A percentile compares a stretch with the other conserved stretches of the same genome.
Evolutionary conservation across 2,797 vertebrate genomes (phyloP).

Genomic region (Hoplostethus atlanticus): DNA sequence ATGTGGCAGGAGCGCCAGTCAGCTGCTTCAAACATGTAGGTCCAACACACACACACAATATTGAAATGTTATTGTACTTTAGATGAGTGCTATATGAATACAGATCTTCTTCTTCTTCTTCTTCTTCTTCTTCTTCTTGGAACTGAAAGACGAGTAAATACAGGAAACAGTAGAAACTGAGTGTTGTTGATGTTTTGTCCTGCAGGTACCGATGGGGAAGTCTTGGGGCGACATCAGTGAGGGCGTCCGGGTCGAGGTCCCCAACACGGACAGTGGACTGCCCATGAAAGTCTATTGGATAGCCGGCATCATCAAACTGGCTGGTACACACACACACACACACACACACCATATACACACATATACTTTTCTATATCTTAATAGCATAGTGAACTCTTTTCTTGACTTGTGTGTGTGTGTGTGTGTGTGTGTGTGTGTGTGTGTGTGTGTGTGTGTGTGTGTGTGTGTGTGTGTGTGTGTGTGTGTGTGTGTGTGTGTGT

Average conservation of each 20-base stretch:
- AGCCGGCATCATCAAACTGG: constrained; percentile 93
- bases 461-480: constrained; percentile 1
- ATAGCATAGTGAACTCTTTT: no score
- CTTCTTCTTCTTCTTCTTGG: no score
- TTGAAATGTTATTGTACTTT: no score
- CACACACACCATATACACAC: constrained; percentile 15
- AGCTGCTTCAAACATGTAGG: constrained; percentile 95
- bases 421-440: constrained; percentile 7
- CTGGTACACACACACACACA: constrained; percentile 81
- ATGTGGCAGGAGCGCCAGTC: constrained; percentile 91
- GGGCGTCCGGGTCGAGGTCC: constrained; percentile 93
- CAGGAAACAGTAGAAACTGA: no score
- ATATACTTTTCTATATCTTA: no score
- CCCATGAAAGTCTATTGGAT: constrained; percentile 98
- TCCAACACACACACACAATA: constrained; percentile 38
- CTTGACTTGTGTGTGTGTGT: constrained; percentile 2
- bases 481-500: background rate
- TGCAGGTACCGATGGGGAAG: constrained; percentile 91
- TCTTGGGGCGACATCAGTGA: constrained; percentile 92
- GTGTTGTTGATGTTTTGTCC: background rate
- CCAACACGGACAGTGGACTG: constrained; percentile 92
- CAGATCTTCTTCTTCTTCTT: no score
- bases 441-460: background rate
- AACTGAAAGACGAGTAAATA: no score
- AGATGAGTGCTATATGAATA: no score